phyloP scores from a whole-genome alignment of 2,113 vertebrate species.

The Macaca mulatta region DNA sequence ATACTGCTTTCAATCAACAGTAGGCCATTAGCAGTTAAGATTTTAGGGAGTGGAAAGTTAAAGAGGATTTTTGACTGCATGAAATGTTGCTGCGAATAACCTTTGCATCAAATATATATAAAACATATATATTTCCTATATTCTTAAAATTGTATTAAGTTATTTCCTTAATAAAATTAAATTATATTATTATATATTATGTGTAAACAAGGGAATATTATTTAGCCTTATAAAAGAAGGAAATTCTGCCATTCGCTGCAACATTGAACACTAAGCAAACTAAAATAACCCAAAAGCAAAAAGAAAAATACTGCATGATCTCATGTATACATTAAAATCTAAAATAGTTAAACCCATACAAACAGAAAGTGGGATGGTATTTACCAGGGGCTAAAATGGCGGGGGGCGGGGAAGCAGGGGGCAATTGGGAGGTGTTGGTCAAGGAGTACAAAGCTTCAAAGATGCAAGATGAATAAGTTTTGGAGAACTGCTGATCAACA shows the following conservation, averaged over 20 bases:
- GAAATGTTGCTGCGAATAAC: not conserved
- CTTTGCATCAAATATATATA: not conserved
- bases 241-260: not conserved
- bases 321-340: not conserved
- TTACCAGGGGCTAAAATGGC: not conserved
- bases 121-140: too few species aligned
- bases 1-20: too few species aligned
- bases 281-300: not conserved
- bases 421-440: too few species aligned
- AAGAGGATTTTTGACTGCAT: not conserved
- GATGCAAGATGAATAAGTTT: not conserved
- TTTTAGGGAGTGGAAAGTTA: too few species aligned
- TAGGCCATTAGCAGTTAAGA: too few species aligned
- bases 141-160: too few species aligned
- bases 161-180: too few species aligned
- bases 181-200: not conserved
- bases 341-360: not conserved
- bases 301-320: not conserved
- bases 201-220: not conserved
- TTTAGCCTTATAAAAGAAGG: not conserved
- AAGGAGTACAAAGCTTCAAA: not conserved
- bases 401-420: fast-evolving
- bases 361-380: not conserved
- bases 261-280: not conserved
- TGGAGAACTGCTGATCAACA: not conserved